Conservation (phyloP, 2,113 vertebrate species). For the Tachuris rubrigastra region DNA sequence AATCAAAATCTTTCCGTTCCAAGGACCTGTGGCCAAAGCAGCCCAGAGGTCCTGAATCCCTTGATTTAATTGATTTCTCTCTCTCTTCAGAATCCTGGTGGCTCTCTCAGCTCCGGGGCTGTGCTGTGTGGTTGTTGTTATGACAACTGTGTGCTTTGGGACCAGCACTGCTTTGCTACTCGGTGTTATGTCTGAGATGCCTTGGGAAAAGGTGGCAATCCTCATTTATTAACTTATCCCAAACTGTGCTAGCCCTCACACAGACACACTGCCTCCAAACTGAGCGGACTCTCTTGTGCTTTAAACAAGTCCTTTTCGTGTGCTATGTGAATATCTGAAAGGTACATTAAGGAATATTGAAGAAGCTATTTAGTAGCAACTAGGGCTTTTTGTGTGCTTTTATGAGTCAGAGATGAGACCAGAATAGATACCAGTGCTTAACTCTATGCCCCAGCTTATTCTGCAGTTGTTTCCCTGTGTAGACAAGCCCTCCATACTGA, state of each 20-base stretch:
- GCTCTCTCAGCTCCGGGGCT: not conserved
- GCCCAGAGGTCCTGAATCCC: not conserved
- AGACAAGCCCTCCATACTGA: not conserved
- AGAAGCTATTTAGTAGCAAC: not conserved
- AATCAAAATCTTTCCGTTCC: not conserved
- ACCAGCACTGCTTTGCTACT: not conserved
- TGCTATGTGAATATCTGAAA: not conserved
- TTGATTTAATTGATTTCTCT: not conserved
- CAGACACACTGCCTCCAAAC: not conserved
- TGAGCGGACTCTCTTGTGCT: not conserved
- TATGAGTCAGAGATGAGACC: not conserved
- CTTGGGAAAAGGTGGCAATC: not conserved
- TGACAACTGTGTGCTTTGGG: not conserved
- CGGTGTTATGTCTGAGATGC: not conserved
- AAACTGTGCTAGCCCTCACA: not conserved
- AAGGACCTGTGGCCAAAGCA: not conserved
- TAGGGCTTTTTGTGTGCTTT: not conserved
- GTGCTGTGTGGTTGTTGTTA: not conserved
- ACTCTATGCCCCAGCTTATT: not conserved
- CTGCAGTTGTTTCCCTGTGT: not conserved
- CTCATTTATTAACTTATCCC: accelerated
- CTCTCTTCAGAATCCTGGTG: not conserved
- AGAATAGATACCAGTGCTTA: not conserved
- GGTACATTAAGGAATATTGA: not conserved
- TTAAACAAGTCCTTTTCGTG: not conserved